Evolutionary conservation across 2,797 vertebrate genomes (phyloP).

Genomic region (Petrocephalus sullivani): DNA sequence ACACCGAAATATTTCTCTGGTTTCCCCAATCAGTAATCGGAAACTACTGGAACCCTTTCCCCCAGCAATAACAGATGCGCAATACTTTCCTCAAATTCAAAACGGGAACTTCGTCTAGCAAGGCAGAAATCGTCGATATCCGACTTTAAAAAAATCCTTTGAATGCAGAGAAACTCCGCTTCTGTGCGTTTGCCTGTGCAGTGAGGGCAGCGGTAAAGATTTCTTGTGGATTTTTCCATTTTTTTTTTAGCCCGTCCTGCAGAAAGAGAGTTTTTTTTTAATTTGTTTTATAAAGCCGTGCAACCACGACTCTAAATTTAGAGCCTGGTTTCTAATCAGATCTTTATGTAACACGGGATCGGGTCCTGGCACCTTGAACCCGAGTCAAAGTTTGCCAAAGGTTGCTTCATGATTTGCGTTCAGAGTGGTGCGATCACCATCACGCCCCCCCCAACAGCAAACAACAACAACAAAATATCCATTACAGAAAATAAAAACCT

Average conservation of each 20-base stretch:
- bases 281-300: not conserved
- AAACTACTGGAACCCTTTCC: not conserved
- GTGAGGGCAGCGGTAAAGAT: not conserved
- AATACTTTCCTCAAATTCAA: not conserved
- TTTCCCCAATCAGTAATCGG: not conserved
- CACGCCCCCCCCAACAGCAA: not conserved
- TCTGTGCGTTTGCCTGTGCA: not conserved
- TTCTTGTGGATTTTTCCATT: not conserved
- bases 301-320: constrained; percentile 19
- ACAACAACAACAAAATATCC: not conserved
- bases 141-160: not conserved
- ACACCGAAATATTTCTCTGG: not conserved
- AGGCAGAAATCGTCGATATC: not conserved
- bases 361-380: constrained; percentile 58
- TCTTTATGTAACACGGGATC: constrained; percentile 26
- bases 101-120: not conserved
- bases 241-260: not conserved
- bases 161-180: not conserved
- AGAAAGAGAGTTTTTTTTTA: not conserved
- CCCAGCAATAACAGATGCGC: not conserved
- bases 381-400: constrained; percentile 40
- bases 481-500: not conserved
- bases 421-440: constrained; percentile 36
- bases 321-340: constrained; percentile 15
- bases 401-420: constrained; percentile 47